A percentile compares a stretch with the other conserved stretches of the same genome.
Evolutionary conservation across 2,797 vertebrate species (phyloP).

Genomic region (Cyclura pinguis): DNA sequence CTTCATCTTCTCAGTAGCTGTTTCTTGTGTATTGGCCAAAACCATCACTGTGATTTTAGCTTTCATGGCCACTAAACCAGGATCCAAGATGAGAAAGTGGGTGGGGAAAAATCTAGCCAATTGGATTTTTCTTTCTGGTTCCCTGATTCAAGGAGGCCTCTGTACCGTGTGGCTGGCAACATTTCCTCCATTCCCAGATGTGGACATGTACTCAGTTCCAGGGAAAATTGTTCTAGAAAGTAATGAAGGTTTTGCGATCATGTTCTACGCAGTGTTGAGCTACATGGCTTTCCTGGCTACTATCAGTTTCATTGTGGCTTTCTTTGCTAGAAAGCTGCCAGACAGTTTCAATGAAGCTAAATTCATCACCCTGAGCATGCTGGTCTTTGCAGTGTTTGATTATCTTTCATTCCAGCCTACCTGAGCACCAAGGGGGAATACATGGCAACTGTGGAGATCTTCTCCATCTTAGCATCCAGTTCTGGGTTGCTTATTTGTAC

Average conservation of each 20-base stretch:
- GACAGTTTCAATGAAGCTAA: not conserved
- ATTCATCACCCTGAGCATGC: not conserved
- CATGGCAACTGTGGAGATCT: not conserved
- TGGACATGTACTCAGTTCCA: not conserved
- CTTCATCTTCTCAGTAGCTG: conserved; percentile 10
- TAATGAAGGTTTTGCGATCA: not conserved
- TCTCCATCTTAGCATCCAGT: not conserved
- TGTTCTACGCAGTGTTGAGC: not conserved
- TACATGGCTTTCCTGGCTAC: not conserved
- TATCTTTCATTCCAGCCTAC: not conserved
- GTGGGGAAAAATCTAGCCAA: not conserved
- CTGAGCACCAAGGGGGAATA: not conserved
- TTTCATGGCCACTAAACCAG: not conserved
- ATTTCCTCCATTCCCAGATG: not conserved
- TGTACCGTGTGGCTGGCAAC: not conserved
- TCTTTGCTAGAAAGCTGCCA: not conserved
- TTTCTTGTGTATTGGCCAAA: conserved; percentile 8
- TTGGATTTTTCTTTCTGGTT: not conserved
- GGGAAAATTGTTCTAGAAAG: not conserved
- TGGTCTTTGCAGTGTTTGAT: not conserved
- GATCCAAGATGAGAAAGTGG: not conserved
- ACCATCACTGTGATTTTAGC: not conserved
- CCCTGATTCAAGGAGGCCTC: not conserved
- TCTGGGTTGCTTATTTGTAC: not conserved
- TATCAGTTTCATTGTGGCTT: not conserved